Percentiles rank a stretch among this genome's conserved stretches.
These are phyloP conservation scores for Osmerus mordax DNA, from an alignment of 2,113 vertebrate species.

Conservation along the genomic window DNA sequence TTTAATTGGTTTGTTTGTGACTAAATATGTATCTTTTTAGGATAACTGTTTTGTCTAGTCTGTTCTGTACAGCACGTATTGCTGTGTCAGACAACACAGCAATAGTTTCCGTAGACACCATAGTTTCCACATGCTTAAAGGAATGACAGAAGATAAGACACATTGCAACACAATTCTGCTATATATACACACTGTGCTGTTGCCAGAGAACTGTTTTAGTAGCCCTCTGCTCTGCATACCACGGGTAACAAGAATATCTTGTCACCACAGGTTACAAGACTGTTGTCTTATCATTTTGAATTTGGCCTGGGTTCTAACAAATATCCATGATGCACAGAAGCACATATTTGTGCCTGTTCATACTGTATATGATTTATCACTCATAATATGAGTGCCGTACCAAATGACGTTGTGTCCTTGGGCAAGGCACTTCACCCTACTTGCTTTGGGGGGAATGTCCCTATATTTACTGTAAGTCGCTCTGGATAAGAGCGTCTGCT, in stretches of 20 bases:
- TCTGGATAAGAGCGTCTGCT: too few species aligned
- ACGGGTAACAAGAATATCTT: not conserved
- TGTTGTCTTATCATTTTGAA: conserved; percentile 7
- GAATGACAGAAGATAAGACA: conserved; percentile 50
- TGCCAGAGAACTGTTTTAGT: conserved; percentile 15
- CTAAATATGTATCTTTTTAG: not conserved
- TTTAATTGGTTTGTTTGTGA: too few species aligned
- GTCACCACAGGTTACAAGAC: too few species aligned
- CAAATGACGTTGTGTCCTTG: too few species aligned
- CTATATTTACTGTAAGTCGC: too few species aligned
- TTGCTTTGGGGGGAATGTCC: too few species aligned
- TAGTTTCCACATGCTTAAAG: conserved; percentile 40
- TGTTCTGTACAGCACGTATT: not conserved
- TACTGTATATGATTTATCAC: conserved; percentile 2
- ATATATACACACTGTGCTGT: conserved; percentile 53
- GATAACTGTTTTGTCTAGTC: not conserved
- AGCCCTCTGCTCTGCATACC: conserved; percentile 1
- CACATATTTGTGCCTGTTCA: not conserved
- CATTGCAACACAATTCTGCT: conserved; percentile 35
- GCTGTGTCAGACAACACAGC: not conserved
- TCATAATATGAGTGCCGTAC: not conserved
- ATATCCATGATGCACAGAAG: too few species aligned
- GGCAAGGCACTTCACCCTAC: too few species aligned
- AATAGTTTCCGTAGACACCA: conserved; percentile 12
- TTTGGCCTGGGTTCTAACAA: not conserved